Evolutionary conservation across 1,140 invertebrate genomes (phyloP), one percentile per base, ranked within the genome.

Genomic region (Pygmarrhopalites habei): DNA sequence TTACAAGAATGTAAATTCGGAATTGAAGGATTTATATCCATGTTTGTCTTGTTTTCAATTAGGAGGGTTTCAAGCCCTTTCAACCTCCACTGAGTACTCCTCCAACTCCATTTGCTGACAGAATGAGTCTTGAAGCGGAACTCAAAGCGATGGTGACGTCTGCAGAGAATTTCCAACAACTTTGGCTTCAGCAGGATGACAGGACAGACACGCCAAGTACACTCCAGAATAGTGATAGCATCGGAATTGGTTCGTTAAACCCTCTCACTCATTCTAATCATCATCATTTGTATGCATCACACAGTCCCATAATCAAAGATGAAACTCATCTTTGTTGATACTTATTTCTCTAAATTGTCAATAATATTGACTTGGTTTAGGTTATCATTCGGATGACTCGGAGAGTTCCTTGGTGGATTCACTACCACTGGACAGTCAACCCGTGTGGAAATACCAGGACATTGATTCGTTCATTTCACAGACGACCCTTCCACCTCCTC

Each of bases 381-480:
- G 53, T 14, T 56, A 56, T 23, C 53, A 39, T 19, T 39, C 29
- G 7, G 53, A 56, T 26, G 53, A 56, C 23, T 56, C 53, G 3
- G 53, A 56, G 30, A 56, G 23, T 41, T 56, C 53, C 15, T 10
- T 56, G 23, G 35, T 56, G 3, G 35, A 41, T 41, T 56, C 53
- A 2, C 53, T 56, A 39, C 53, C 29, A 3, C 17, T 56, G 35
- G 53, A 41, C n/a, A 25, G n/a, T n/a, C 39, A 32, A 17, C 55
- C 35, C n/a, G 29, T 43, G 17, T 64, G 62, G 62, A 64, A 58
- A 52, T 72, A 71, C 46, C 69, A 78, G 58, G 82, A 83, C 68
- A 77, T 92, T 64, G 90, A 93, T 73, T 82, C 85, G 55, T 89
- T 93, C 72, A 83, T 92, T 70, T 88, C 87, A 17, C 86, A 84